Base-by-base conservation (phyloP, 2,888 invertebrate species). In the Flabesymbios commensalis region DNA sequence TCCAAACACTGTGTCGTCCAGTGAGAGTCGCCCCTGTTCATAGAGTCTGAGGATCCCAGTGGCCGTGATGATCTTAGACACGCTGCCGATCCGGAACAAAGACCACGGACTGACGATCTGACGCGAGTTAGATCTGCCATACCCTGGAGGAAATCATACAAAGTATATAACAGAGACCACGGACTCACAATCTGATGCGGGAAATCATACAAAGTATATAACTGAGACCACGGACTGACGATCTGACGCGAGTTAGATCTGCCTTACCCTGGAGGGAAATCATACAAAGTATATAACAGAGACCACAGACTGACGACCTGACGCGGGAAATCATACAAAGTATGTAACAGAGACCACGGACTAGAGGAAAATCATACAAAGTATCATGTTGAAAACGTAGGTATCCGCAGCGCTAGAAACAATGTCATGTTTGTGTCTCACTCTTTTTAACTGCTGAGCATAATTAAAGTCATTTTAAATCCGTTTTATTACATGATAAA, bases 191-290 rank as follows among this genome's bases (percentile, higher is more conserved):
- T 45, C 19, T 26, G 28, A 28, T 26, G 4, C 22, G 17, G 28
- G 26, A 22, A 45, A 24, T 17, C 2, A 10, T 26, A 43, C 7
- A 24, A 42, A 4, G 19, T 42, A 10, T 24, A 4, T 24, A 64
- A 62, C 22, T 63, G 49, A n/a, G 66, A 60, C 68, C 68, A 68
- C 31, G 68, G 66, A n/a, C 61, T 67, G 57, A 66, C 63, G 36
- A 67, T 41, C 22, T 59, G 57, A 0, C 53, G 56, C 3, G 54
- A 41, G 24, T 63, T 59, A 10, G 68, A 62, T 26, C 61, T 52
- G 3, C 68, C 70, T 49, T 62, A 70, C 4, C 68, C 70, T 67
- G 47, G 17, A 48, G 33, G 42, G 28, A 19, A 33, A 10, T 31
- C 1, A 3, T n/a, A n/a, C n/a, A n/a, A n/a, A n/a, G n/a, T n/a